phyloP scores from a whole-genome alignment of 1,140 invertebrate genomes.

The Dendrolimus punctatus region DNA sequence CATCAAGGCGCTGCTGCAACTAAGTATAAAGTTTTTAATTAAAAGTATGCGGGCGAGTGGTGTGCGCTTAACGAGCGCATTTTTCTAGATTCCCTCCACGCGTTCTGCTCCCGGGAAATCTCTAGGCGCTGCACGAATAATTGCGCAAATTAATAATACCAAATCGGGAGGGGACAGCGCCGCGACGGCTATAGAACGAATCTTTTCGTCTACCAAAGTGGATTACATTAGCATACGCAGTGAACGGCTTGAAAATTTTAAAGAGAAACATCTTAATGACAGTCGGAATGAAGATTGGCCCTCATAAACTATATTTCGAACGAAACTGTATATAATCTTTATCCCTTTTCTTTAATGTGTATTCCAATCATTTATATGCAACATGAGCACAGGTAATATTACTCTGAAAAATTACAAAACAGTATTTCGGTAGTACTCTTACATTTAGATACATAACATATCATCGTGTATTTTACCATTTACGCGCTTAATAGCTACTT shows the following conservation, averaged over 20 bases:
- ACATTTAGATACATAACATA: too few relatives aligned
- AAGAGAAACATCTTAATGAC: slow-evolving; percentile 16
- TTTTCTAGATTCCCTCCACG: slow-evolving; percentile 50
- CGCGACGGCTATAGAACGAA: slow-evolving; percentile 11
- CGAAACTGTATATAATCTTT: too few relatives aligned
- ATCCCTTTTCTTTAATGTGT: too few relatives aligned
- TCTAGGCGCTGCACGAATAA: slow-evolving; percentile 44
- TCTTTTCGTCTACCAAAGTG: slow-evolving; percentile 24
- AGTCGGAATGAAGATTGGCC: slow-evolving; percentile 9
- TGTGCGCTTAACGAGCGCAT: slow-evolving; percentile 54
- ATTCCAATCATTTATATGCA: too few relatives aligned
- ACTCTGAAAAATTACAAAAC: too few relatives aligned
- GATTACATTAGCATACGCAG: slow-evolving; percentile 22
- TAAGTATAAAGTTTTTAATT: slow-evolving; percentile 64
- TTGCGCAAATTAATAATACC: slow-evolving; percentile 55
- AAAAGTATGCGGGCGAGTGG: slow-evolving; percentile 37
- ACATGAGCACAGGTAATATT: too few relatives aligned
- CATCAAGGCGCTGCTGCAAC: slow-evolving; percentile 22
- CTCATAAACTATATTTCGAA: slow-evolving; percentile 9
- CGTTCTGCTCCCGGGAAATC: slow-evolving; percentile 45
- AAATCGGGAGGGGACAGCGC: slow-evolving; percentile 26
- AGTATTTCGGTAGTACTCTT: too few relatives aligned
- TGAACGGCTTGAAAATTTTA: slow-evolving; percentile 17
- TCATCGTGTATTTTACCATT: too few relatives aligned
- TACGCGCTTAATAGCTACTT: too few relatives aligned